These are phyloP conservation scores for Enteromius viviparus DNA, from an alignment of 2,797 vertebrate species.

Conservation along the genomic window DNA sequence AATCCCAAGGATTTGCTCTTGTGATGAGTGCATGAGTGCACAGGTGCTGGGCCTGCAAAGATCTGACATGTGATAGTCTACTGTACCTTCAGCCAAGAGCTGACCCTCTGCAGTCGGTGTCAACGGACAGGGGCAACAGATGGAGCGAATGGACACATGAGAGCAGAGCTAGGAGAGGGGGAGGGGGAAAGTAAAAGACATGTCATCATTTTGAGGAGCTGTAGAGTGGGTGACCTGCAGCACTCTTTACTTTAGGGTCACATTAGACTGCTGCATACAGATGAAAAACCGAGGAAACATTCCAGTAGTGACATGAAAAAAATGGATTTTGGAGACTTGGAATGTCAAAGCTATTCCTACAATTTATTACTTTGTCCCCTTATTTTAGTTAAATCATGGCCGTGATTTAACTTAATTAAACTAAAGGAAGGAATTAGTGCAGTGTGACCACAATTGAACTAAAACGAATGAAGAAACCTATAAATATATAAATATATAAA, in stretches of 20 bases:
- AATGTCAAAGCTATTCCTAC: neutral
- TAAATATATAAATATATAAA: no score
- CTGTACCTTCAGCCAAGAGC: conserved; percentile 31
- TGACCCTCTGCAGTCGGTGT: conserved; percentile 19
- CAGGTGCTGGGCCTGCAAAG: conserved; percentile 26
- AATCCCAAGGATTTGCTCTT: conserved; percentile 12
- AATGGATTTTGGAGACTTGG: neutral
- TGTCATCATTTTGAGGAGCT: conserved; percentile 12
- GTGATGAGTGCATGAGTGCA: conserved; percentile 14
- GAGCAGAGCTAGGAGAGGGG: conserved; percentile 14
- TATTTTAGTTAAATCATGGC: neutral
- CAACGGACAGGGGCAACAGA: conserved; percentile 44
- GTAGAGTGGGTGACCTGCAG: conserved; percentile 8
- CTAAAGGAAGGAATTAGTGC: neutral
- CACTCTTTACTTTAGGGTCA: conserved; percentile 17
- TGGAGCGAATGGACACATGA: conserved; percentile 44
- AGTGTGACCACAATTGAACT: neutral
- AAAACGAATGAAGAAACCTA: neutral
- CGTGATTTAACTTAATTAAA: neutral
- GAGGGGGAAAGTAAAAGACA: conserved; percentile 2
- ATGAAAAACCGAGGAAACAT: neutral
- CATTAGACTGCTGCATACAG: conserved; percentile 21
- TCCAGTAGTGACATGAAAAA: neutral
- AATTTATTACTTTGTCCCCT: neutral
- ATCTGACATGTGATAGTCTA: conserved; percentile 34